Evolutionary conservation across 2,888 invertebrate genomes (phyloP).

Genomic region (Campaea margaritaria): DNA sequence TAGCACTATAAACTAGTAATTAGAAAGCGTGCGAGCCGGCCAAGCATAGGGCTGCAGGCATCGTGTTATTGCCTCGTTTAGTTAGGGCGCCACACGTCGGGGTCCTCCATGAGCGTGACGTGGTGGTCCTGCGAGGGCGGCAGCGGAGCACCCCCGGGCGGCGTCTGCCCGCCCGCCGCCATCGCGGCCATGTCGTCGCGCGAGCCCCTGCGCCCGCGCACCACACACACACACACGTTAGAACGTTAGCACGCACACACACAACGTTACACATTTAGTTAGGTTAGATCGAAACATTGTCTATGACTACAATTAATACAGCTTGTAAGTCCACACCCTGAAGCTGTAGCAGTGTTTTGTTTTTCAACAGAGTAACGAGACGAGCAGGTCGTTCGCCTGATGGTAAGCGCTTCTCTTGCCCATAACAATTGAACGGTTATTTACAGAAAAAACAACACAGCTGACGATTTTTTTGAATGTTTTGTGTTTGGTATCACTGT

Average conservation of each 20-base stretch:
- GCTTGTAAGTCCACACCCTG: no score
- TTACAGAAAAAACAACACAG: no score
- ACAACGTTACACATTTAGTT: not conserved
- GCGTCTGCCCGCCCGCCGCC: conserved; percentile 87
- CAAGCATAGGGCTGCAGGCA: not conserved
- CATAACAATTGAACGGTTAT: no score
- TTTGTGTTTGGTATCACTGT: no score
- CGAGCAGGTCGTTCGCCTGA: no score
- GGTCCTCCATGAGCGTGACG: conserved; percentile 96
- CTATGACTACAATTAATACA: no score
- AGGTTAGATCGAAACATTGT: not conserved
- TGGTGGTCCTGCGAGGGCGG: conserved; percentile 85
- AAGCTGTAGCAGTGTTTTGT: no score
- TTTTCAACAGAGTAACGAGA: no score
- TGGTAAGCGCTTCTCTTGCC: no score
- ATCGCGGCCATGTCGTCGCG: conserved; percentile 94
- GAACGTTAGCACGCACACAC: conserved; percentile 14
- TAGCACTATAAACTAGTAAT: not conserved
- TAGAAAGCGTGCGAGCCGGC: not conserved
- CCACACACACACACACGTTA: conserved; percentile 40
- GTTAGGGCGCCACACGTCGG: conserved; percentile 97
- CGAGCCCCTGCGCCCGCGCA: conserved; percentile 87
- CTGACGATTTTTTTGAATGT: no score
- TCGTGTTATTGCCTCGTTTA: conserved; percentile 83
- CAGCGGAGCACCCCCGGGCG: conserved; percentile 85